Percentiles rank a stretch among this genome's conserved stretches.
phyloP scores from a whole-genome alignment of 2,113 vertebrate species.

The Mesocricetus auratus region DNA sequence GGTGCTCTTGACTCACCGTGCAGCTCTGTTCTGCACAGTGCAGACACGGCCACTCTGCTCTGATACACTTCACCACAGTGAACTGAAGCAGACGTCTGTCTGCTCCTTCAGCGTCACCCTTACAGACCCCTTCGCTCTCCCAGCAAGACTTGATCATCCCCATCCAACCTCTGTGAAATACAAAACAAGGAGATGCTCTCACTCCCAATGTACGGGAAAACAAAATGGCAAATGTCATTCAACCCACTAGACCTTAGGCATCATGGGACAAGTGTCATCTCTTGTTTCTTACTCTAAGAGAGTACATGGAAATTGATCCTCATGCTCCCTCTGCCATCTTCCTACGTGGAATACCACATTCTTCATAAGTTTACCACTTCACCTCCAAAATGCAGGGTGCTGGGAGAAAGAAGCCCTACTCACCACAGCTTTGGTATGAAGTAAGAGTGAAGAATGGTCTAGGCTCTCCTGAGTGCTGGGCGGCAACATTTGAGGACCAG shows the following conservation, averaged over 20 bases:
- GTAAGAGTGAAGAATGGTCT: not conserved
- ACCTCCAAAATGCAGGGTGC: not conserved
- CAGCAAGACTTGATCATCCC: too few relatives aligned
- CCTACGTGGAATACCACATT: fast-evolving
- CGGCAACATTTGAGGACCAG: not conserved
- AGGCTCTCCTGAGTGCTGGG: not conserved
- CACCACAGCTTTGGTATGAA: not conserved
- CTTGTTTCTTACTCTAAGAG: not conserved
- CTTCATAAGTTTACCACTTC: not conserved
- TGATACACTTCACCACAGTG: not conserved
- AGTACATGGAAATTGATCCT: not conserved
- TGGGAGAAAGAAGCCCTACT: not conserved
- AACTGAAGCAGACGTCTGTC: fast-evolving
- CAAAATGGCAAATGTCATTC: not conserved
- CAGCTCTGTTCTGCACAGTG: not conserved
- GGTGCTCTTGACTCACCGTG: constrained; percentile 59
- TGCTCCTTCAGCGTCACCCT: fast-evolving
- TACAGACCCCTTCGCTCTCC: not conserved
- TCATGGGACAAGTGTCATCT: not conserved
- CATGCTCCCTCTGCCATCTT: not conserved
- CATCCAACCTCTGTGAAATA: not conserved
- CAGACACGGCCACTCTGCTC: not conserved
- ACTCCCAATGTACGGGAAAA: constrained; percentile 27
- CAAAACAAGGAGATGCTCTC: not conserved
- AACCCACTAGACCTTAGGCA: not conserved